Evolutionary conservation across 2,797 vertebrate genomes (phyloP).

Genomic region (Triplophysa yarkandensis): DNA sequence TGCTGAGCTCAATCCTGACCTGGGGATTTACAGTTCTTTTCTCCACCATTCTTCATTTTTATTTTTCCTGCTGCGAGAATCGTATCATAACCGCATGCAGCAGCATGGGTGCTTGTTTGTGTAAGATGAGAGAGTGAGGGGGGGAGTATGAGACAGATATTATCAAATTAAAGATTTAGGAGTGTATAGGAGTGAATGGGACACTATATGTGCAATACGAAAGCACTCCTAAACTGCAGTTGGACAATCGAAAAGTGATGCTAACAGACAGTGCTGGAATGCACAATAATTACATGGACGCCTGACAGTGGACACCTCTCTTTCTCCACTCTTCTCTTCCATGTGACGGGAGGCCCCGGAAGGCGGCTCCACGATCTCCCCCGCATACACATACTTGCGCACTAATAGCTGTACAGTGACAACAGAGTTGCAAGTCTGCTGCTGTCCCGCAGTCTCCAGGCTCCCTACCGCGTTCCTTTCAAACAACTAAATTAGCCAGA

Average conservation of each 20-base stretch:
- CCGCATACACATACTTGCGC: conserved; percentile 42
- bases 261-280: conserved; percentile 47
- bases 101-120: conserved; percentile 25
- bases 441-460: conserved; percentile 57
- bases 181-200: not conserved
- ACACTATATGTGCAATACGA: not conserved
- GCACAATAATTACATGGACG: conserved; percentile 50
- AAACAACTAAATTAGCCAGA: conserved; percentile 67
- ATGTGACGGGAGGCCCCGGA: conserved; percentile 39
- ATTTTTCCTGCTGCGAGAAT: conserved; percentile 33
- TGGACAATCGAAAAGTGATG: conserved; percentile 15
- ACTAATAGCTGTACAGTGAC: conserved; percentile 55
- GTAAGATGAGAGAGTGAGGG: conserved; percentile 32
- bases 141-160: conserved; percentile 11
- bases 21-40: conserved; percentile 54
- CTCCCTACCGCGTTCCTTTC: conserved; percentile 66
- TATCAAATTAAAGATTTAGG: conserved; percentile 2
- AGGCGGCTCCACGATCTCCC: conserved; percentile 42
- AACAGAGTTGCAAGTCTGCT: conserved; percentile 53
- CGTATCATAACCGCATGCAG: conserved; percentile 40
- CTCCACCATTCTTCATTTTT: conserved; percentile 35
- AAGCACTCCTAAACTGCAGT: not conserved
- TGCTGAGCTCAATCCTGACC: conserved; percentile 66
- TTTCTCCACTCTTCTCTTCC: conserved; percentile 22
- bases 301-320: conserved; percentile 36